Percentiles rank a stretch among this genome's conserved stretches.
Evolutionary conservation across 1,140 invertebrate species (phyloP).

Genomic region (Drosophila pseudoananassae): DNA sequence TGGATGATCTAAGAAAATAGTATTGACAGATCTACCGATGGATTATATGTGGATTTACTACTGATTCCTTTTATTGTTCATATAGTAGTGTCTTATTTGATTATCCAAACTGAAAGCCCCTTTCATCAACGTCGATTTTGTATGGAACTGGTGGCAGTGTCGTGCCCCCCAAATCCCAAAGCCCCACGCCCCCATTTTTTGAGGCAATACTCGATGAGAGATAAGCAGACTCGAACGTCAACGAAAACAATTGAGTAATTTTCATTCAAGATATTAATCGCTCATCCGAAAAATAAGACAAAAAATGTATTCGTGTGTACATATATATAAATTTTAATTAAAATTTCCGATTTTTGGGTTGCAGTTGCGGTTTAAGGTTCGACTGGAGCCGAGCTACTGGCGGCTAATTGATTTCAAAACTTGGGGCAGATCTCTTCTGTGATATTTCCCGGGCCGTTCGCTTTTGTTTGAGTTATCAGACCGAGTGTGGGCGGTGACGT

Average conservation of each 20-base stretch:
- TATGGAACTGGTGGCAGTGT: constrained; percentile 9
- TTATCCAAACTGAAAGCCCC: constrained; percentile 33
- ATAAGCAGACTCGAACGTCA: constrained; percentile 37
- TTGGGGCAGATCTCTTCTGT: constrained; percentile 26
- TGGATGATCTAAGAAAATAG: too few relatives aligned
- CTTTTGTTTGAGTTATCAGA: constrained; percentile 35
- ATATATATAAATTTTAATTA: constrained; percentile 12
- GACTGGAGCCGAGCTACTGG: constrained; percentile 5
- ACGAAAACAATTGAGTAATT: constrained; percentile 64
- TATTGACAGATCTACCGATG: too few relatives aligned
- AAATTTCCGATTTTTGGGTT: constrained; percentile 6
- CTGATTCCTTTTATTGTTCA: constrained; percentile 36
- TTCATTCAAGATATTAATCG: constrained; percentile 41
- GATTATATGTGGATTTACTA: background rate
- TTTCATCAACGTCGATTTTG: constrained; percentile 1
- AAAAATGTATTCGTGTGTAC: background rate
- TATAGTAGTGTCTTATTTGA: constrained; percentile 49
- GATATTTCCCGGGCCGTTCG: constrained; percentile 24
- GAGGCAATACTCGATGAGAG: constrained; percentile 46
- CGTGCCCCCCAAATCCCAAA: constrained; percentile 29
- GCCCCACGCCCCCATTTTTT: constrained; percentile 17
- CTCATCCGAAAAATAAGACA: constrained; percentile 18
- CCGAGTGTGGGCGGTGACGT: constrained; percentile 58
- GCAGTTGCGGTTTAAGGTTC: constrained; percentile 40
- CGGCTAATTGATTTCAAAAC: constrained; percentile 63